Evolutionary conservation across 2,888 invertebrate genomes (phyloP).

Genomic region (Zonitis immaculata): DNA sequence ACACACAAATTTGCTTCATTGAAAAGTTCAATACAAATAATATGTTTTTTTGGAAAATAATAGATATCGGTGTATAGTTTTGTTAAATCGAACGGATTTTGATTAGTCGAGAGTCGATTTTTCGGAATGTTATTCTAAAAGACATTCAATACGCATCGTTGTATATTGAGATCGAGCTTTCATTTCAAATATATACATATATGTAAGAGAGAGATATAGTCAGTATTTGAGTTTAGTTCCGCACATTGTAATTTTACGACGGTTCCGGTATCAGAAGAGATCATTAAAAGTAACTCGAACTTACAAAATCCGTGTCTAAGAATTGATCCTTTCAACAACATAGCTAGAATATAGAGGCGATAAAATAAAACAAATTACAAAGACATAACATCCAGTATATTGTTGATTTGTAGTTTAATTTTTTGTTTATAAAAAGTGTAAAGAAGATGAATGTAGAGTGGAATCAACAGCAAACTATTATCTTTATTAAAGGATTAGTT

Average conservation of each 20-base stretch:
- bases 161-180: background rate
- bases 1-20: too few species aligned
- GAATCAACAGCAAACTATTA: background rate
- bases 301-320: background rate
- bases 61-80: background rate
- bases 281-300: conserved; percentile 8
- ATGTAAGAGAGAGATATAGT: background rate
- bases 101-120: background rate
- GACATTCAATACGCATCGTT: background rate
- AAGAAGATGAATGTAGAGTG: background rate
- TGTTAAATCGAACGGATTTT: background rate
- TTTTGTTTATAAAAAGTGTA: too few species aligned
- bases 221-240: conserved; percentile 19
- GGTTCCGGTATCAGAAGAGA: conserved; percentile 15
- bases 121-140: background rate
- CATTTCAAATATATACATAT: background rate
- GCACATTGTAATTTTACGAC: conserved; percentile 21
- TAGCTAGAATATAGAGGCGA: too few species aligned
- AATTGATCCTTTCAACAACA: background rate
- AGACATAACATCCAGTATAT: too few species aligned
- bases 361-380: too few species aligned
- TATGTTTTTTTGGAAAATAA: too few species aligned
- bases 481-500: background rate
- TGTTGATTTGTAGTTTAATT: too few species aligned
- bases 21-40: too few species aligned